phyloP scores from a whole-genome alignment of 2,888 invertebrate species.

The Galerucella pusilla region DNA sequence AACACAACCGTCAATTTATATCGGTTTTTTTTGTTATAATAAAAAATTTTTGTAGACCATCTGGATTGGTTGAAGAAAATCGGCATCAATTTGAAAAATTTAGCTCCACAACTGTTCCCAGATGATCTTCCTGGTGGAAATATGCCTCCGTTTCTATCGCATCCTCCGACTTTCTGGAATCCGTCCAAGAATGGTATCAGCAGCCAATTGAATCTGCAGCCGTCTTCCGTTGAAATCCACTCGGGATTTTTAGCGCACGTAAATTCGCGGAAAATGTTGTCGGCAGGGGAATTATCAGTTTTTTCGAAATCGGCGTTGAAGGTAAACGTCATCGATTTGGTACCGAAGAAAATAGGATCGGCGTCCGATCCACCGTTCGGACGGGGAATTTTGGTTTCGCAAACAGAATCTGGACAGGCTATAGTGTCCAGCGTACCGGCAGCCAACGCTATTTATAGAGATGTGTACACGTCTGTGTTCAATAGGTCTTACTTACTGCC shows the following conservation, averaged over 20 bases:
- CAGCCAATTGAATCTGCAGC: constrained; percentile 69
- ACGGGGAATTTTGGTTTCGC: constrained; percentile 85
- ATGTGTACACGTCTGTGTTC: constrained; percentile 93
- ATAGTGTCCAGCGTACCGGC: constrained; percentile 88
- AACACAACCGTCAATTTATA: constrained; percentile 13
- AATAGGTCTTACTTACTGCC: constrained; percentile 89
- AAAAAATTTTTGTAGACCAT: constrained; percentile 74
- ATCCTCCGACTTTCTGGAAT: constrained; percentile 69
- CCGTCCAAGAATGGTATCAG: constrained; percentile 66
- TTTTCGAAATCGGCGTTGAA: constrained; percentile 85
- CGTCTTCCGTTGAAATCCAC: constrained; percentile 73
- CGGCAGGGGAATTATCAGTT: constrained; percentile 79
- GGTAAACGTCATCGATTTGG: constrained; percentile 79
- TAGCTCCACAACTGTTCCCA: constrained; percentile 88
- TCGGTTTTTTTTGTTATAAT: not conserved
- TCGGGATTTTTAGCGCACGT: constrained; percentile 88
- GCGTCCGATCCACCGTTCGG: constrained; percentile 92
- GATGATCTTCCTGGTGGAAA: constrained; percentile 75
- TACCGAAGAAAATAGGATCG: constrained; percentile 81
- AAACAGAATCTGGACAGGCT: constrained; percentile 81
- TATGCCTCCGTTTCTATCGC: constrained; percentile 75
- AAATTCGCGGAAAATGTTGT: constrained; percentile 81
- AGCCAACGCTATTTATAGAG: constrained; percentile 89
- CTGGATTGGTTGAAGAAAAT: constrained; percentile 86
- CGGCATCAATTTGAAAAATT: constrained; percentile 85